Percentiles rank a stretch among this genome's conserved stretches.
Conservation (phyloP, 1,140 invertebrate species). For the Saxidomus purpurata region DNA sequence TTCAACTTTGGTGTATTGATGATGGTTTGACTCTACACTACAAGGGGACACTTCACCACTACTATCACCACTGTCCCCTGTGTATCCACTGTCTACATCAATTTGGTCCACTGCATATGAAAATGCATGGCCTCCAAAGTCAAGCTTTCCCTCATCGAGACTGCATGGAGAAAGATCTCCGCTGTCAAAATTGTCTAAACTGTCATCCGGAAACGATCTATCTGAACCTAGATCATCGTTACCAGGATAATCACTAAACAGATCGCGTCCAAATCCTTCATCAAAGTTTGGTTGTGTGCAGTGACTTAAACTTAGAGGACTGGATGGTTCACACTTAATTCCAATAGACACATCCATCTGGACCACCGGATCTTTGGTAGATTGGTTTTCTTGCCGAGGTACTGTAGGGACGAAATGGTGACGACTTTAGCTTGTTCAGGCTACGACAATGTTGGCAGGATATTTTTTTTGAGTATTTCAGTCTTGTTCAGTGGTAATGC, state of each 20-base stretch:
- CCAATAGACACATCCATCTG: constrained; percentile 82
- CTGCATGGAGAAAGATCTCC: constrained; percentile 83
- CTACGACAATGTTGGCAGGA: not conserved
- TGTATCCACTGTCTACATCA: constrained; percentile 80
- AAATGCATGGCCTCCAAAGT: constrained; percentile 71
- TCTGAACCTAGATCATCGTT: constrained; percentile 83
- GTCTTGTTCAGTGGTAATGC: not conserved
- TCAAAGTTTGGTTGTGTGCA: constrained; percentile 82
- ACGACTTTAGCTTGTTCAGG: not conserved
- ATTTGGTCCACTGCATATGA: constrained; percentile 73
- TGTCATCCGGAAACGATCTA: constrained; percentile 81
- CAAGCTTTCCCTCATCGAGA: constrained; percentile 76
- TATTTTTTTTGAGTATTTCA: not conserved
- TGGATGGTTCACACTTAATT: constrained; percentile 84
- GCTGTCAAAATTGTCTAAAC: constrained; percentile 77
- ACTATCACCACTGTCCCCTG: constrained; percentile 79
- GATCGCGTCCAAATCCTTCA: constrained; percentile 82
- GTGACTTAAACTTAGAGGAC: constrained; percentile 79
- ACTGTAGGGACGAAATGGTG: constrained; percentile 8
- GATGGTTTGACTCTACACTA: constrained; percentile 61
- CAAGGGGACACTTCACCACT: constrained; percentile 69
- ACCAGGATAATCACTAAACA: constrained; percentile 81
- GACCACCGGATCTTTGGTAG: constrained; percentile 41
- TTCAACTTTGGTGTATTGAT: constrained; percentile 65
- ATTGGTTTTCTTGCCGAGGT: not conserved